Conservation (phyloP, 2,113 vertebrate genomes). For the Aptenodytes forsteri region DNA sequence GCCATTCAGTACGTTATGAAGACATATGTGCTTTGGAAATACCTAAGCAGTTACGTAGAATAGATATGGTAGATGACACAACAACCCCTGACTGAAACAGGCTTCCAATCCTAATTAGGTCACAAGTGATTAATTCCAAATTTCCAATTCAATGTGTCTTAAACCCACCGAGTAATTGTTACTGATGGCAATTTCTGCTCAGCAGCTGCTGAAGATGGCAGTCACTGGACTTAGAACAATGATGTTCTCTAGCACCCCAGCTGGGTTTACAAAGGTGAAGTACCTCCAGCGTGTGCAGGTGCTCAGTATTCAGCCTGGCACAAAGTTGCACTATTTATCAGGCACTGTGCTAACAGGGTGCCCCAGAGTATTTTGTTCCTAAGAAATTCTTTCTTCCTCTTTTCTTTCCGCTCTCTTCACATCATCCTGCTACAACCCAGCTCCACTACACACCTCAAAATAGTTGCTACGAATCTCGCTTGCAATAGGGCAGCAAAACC, state of each 20-base stretch:
- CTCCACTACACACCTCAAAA: background rate
- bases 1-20: background rate
- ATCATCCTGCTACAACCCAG: background rate
- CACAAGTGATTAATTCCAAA: background rate
- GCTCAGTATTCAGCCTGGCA: background rate
- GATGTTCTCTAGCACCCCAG: background rate
- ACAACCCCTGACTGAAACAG: background rate
- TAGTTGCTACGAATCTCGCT: background rate
- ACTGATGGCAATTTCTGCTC: background rate
- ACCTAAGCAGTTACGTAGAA: background rate
- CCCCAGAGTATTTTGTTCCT: background rate
- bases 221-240: background rate
- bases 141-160: background rate
- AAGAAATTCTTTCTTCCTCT: background rate
- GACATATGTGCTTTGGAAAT: background rate
- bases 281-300: background rate
- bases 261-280: background rate
- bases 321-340: background rate
- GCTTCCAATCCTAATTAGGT: background rate
- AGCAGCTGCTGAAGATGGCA: background rate
- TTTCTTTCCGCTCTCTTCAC: background rate
- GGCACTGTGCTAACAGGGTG: accelerated
- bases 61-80: background rate
- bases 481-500: background rate
- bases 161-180: background rate